phyloP scores from a whole-genome alignment of 2,888 invertebrate species.

The Rhingia campestris region DNA sequence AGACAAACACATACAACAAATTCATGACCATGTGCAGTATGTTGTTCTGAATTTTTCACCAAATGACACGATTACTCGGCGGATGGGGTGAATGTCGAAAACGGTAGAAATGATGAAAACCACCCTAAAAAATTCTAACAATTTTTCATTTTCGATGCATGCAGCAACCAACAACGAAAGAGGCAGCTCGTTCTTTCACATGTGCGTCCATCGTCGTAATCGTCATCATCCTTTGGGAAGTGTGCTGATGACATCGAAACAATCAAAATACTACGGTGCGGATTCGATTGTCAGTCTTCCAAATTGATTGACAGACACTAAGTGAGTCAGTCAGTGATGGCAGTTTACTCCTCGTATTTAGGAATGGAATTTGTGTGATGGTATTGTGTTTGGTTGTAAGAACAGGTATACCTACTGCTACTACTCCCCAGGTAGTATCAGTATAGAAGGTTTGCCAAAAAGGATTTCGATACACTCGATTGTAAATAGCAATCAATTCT shows the following conservation, averaged over 20 bases:
- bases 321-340: slow-evolving; percentile 70
- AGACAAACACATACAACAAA: slow-evolving; percentile 47
- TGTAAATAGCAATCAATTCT: slow-evolving; percentile 71
- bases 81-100: neutral
- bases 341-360: slow-evolving; percentile 29
- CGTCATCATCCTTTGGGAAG: slow-evolving; percentile 54
- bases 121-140: slow-evolving; percentile 25
- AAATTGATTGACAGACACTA: slow-evolving; percentile 74
- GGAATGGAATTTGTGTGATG: neutral
- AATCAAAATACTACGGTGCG: slow-evolving; percentile 61
- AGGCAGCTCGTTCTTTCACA: slow-evolving; percentile 12
- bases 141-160: slow-evolving; percentile 62
- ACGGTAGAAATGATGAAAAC: slow-evolving; percentile 53
- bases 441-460: no score
- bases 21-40: slow-evolving; percentile 65
- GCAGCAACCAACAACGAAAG: slow-evolving; percentile 36
- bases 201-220: slow-evolving; percentile 14
- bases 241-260: slow-evolving; percentile 73
- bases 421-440: slow-evolving; percentile 43
- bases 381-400: slow-evolving; percentile 34
- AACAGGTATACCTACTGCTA: slow-evolving; percentile 56
- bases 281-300: slow-evolving; percentile 68
- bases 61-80: slow-evolving; percentile 18
- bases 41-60: slow-evolving; percentile 53
- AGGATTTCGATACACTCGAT: slow-evolving; percentile 67